A percentile compares a stretch with the other conserved stretches of the same genome.
These are phyloP conservation scores for Antennarius striatus DNA, from an alignment of 2,113 vertebrate species.

Conservation along the genomic window DNA sequence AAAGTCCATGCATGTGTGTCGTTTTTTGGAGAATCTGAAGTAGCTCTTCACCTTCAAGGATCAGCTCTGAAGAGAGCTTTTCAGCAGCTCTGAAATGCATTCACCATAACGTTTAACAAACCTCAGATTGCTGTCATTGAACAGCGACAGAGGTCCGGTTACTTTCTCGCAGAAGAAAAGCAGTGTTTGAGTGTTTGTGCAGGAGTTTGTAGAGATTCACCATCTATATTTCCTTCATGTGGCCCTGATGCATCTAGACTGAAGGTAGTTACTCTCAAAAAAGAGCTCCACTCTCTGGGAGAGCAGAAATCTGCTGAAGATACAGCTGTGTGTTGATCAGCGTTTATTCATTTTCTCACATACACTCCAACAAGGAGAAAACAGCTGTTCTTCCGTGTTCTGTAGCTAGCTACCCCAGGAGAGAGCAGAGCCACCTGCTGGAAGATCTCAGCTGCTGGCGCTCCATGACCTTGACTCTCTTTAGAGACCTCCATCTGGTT, in stretches of 20 bases:
- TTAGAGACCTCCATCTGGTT: conserved; percentile 60
- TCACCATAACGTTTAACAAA: conserved; percentile 36
- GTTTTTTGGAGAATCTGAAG: conserved; percentile 29
- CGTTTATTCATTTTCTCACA: conserved; percentile 54
- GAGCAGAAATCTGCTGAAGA: conserved; percentile 44
- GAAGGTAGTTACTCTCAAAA: conserved; percentile 34
- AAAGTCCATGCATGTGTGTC: neutral
- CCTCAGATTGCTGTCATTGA: conserved; percentile 21
- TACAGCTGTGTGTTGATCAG: conserved; percentile 47
- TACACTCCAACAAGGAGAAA: conserved; percentile 5
- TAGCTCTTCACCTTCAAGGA: conserved; percentile 39
- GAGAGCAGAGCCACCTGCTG: conserved; percentile 68
- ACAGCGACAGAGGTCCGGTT: conserved; percentile 13
- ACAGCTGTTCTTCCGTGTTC: conserved; percentile 64
- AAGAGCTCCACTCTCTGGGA: conserved; percentile 35
- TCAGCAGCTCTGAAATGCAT: conserved; percentile 45
- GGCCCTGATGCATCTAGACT: conserved; percentile 46
- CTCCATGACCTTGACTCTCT: conserved; percentile 52
- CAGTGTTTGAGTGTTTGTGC: conserved; percentile 26
- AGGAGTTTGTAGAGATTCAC: conserved; percentile 30
- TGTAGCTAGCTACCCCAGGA: conserved; percentile 56
- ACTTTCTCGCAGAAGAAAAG: conserved; percentile 49
- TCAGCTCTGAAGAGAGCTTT: conserved; percentile 24
- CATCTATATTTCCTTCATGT: conserved; percentile 38
- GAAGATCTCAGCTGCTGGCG: conserved; percentile 41